phyloP scores from a whole-genome alignment of 1,140 invertebrate species.

The Agrilus planipennis region DNA sequence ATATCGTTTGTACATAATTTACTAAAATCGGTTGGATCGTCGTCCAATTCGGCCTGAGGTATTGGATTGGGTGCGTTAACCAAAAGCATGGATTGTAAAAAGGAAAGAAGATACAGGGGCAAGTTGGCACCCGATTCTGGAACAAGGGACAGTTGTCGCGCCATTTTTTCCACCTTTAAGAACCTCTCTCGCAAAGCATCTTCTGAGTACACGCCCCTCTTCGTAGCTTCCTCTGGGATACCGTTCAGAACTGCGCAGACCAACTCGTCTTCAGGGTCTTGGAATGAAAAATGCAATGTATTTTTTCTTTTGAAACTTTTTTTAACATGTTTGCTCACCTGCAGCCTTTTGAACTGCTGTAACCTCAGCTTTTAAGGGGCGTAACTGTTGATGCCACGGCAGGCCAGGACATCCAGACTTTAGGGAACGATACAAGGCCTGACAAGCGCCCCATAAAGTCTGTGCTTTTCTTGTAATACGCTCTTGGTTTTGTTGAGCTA shows the following conservation, averaged over 20 bases:
- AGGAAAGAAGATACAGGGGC: constrained; percentile 76
- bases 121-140: constrained; percentile 70
- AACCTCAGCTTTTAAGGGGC: constrained; percentile 65
- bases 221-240: constrained; percentile 62
- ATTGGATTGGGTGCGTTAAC: constrained; percentile 52
- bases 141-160: constrained; percentile 66
- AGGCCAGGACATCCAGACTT: constrained; percentile 41
- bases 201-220: constrained; percentile 77
- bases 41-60: constrained; percentile 53
- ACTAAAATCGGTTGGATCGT: constrained; percentile 53
- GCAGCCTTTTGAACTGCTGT: constrained; percentile 53
- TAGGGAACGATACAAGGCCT: constrained; percentile 69
- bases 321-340: constrained; percentile 37
- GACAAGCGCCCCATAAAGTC: constrained; percentile 84
- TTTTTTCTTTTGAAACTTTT: neutral
- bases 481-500: too few relatives aligned
- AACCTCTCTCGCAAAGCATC: constrained; percentile 75
- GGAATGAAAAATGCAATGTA: too few relatives aligned
- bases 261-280: constrained; percentile 58
- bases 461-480: constrained; percentile 68
- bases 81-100: constrained; percentile 65
- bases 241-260: constrained; percentile 59
- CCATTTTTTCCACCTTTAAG: constrained; percentile 58
- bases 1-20: constrained; percentile 76
- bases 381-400: constrained; percentile 44